phyloP scores from a whole-genome alignment of 1,140 invertebrate species.

The Gonatopus flavifemur region DNA sequence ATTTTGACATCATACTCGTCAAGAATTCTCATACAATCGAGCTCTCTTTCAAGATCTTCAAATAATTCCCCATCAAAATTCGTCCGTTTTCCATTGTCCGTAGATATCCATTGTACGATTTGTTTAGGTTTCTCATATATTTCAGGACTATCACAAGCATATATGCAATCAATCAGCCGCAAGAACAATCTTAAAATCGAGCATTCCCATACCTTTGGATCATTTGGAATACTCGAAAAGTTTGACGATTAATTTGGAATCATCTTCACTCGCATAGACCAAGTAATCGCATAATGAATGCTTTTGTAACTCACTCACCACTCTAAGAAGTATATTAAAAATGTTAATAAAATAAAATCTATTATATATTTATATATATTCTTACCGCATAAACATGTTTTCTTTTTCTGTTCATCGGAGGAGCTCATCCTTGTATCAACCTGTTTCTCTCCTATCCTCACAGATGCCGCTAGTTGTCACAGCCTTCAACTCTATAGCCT shows the following conservation, averaged over 20 bases:
- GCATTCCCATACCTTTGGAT: constrained; percentile 36
- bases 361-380: constrained; percentile 44
- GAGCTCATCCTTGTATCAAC: no score
- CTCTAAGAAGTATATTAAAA: constrained; percentile 40
- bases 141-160: constrained; percentile 54
- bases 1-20: constrained; percentile 55
- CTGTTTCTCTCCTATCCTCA: no score
- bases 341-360: no score
- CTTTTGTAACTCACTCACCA: constrained; percentile 24
- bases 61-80: constrained; percentile 35
- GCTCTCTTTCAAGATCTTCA: constrained; percentile 53
- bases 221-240: constrained; percentile 42
- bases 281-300: constrained; percentile 43
- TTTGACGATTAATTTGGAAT: constrained; percentile 39
- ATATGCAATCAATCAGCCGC: constrained; percentile 48
- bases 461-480: no score
- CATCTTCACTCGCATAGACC: constrained; percentile 40
- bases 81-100: constrained; percentile 30
- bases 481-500: no score
- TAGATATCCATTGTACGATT: constrained; percentile 51
- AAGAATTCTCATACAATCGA: constrained; percentile 54
- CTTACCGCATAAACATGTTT: constrained; percentile 60
- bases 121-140: constrained; percentile 54
- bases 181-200: constrained; percentile 40
- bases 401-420: no score